Percentiles rank a stretch among this genome's conserved stretches.
Conservation (phyloP, 2,797 vertebrate species). For the Argyrosomus regius region DNA sequence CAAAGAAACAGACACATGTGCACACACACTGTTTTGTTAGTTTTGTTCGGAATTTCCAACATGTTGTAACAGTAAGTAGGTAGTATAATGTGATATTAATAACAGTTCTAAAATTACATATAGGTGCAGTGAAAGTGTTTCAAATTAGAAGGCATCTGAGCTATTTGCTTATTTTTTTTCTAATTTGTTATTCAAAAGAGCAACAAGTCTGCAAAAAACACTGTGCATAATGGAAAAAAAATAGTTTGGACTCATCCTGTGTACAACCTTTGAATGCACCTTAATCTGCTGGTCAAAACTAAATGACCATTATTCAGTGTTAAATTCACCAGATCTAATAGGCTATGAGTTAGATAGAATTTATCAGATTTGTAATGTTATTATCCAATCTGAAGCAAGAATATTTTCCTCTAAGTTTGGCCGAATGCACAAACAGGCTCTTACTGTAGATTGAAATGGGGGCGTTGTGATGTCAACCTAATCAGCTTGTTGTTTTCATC, state of each 20-base stretch:
- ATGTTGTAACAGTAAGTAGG: constrained; percentile 30
- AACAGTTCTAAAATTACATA: constrained; percentile 9
- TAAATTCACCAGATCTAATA: constrained; percentile 85
- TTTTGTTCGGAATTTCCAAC: constrained; percentile 52
- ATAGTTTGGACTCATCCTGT: constrained; percentile 34
- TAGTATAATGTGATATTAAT: constrained; percentile 14
- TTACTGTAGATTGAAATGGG: constrained; percentile 69
- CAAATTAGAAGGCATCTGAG: background rate
- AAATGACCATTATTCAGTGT: constrained; percentile 83
- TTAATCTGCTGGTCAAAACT: constrained; percentile 67
- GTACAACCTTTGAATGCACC: constrained; percentile 74
- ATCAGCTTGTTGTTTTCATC: constrained; percentile 81
- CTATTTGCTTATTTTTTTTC: background rate
- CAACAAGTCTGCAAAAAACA: constrained; percentile 21
- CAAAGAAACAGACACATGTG: constrained; percentile 25
- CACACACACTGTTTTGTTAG: constrained; percentile 15
- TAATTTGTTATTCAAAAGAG: constrained; percentile 12
- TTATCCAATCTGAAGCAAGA: constrained; percentile 79
- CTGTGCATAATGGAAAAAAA: constrained; percentile 30
- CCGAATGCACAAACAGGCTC: constrained; percentile 58
- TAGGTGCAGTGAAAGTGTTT: constrained; percentile 3
- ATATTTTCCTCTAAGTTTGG: constrained; percentile 68
- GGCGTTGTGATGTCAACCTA: constrained; percentile 70
- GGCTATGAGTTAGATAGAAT: constrained; percentile 76
- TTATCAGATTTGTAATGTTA: constrained; percentile 79